Evolutionary conservation across 2,888 invertebrate genomes (phyloP), one percentile per base, ranked within the genome.

Genomic region (Apodemia mormo): DNA sequence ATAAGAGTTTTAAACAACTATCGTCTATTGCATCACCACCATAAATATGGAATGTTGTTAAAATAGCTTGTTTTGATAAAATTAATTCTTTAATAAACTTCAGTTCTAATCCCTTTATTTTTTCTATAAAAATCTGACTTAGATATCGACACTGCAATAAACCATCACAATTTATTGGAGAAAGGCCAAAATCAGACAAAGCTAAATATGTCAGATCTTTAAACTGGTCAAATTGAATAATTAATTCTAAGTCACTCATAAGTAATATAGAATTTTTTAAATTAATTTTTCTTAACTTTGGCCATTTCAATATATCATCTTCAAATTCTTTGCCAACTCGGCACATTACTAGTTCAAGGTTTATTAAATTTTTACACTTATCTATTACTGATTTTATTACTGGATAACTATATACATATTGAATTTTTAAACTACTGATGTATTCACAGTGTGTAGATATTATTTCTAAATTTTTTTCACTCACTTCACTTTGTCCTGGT

Each of bases 271-370:
- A 90, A 77, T 93, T 92, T 77, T 87, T 91, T 64, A 94, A 81
- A 77, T 81, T 87, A 8, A 94, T 79, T 76, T 85, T 89, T 71
- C 80, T 86, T 45, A 94, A 76, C 67, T 87, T 80, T 10, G 86
- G 83, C 88, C 89, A 91, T 69, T 75, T 85, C 40, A 74, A 79
- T 45, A 92, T 71, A 71, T 89, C 85, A 30, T 82, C 76, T 77
- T 86, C 86, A 73, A 93, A 86, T 52, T 87, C 85, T 73, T 85
- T 85, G 68, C 80, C 79, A 43, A 93, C 79, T 67, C 86, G 79
- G 72, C 93, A 93, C 93, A 93, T 93, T 1, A 90, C 82, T 67
- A 93, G 76, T 79, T 92, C 91, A 30, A 94, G 73, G 30, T 87
- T 85, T 43, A 79, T 81, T 58, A 94, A 80, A 76, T 92, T 87